Evolutionary conservation across 1,140 invertebrate species (phyloP).

Genomic region (Brachionus plicatilis): DNA sequence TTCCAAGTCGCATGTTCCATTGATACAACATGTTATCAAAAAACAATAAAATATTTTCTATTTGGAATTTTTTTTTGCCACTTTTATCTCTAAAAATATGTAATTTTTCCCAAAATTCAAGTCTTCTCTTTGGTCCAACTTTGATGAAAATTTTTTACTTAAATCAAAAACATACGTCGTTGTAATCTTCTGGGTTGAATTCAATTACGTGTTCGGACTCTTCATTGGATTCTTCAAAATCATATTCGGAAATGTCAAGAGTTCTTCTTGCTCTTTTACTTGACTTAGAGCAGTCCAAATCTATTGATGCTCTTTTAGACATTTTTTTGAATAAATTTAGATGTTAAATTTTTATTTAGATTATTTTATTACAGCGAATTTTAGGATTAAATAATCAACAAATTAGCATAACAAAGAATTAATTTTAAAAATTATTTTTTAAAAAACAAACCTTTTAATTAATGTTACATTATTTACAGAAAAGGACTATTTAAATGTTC

Average conservation of each 20-base stretch:
- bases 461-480: too few relatives aligned
- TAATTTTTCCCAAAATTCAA: too few relatives aligned
- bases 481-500: not conserved
- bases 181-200: not conserved
- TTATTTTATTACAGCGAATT: not conserved
- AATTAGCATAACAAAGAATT: not conserved
- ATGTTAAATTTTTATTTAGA: not conserved
- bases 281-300: not conserved
- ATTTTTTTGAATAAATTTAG: not conserved
- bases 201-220: not conserved
- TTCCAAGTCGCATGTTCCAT: too few relatives aligned
- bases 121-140: too few relatives aligned
- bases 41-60: too few relatives aligned
- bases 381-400: not conserved
- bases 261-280: constrained; percentile 22
- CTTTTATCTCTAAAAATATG: too few relatives aligned
- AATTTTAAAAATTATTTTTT: not conserved
- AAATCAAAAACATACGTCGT: not conserved
- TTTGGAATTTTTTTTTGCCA: too few relatives aligned
- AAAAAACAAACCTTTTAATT: too few relatives aligned
- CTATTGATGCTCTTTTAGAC: constrained; percentile 16
- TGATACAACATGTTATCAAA: too few relatives aligned
- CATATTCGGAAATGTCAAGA: not conserved
- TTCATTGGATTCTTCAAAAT: not conserved
- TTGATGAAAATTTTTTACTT: too few relatives aligned